Evolutionary conservation across 2,888 invertebrate species (phyloP).

Genomic region (Chesias legatella): DNA sequence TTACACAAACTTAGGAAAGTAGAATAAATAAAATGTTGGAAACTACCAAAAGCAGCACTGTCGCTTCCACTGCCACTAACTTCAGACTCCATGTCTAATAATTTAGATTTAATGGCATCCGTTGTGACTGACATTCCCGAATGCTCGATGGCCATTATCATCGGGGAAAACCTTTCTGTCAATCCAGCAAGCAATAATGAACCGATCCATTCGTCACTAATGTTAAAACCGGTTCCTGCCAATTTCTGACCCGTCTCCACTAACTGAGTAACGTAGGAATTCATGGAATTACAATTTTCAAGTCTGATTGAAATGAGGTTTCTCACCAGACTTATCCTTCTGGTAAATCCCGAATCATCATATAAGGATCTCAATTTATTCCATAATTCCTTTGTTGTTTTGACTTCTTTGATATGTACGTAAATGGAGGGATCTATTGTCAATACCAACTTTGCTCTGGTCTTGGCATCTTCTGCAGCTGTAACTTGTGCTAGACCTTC

Average conservation of each 20-base stretch:
- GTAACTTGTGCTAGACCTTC: too few relatives aligned
- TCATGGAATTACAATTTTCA: slow-evolving; percentile 23
- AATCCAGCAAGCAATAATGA: slow-evolving; percentile 21
- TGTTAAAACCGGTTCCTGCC: slow-evolving; percentile 4
- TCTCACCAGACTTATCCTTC: slow-evolving; percentile 23
- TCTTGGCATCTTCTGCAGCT: too few relatives aligned
- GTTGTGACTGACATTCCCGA: slow-evolving; percentile 12
- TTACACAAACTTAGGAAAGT: too few relatives aligned
- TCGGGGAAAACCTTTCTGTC: slow-evolving; percentile 16
- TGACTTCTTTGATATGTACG: slow-evolving; percentile 2
- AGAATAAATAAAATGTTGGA: too few relatives aligned
- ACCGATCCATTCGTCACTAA: slow-evolving; percentile 18
- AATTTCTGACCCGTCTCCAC: slow-evolving; percentile 7
- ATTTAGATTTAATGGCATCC: slow-evolving; percentile 21
- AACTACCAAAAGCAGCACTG: too few relatives aligned
- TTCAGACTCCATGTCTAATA: too few relatives aligned
- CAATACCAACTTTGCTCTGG: slow-evolving; percentile 1
- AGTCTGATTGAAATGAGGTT: slow-evolving; percentile 20
- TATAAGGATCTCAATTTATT: slow-evolving; percentile 1
- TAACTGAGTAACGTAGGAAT: slow-evolving; percentile 9
- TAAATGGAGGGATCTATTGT: slow-evolving; percentile 2
- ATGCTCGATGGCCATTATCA: slow-evolving; percentile 24
- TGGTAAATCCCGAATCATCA: slow-evolving; percentile 22
- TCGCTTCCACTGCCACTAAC: too few relatives aligned
- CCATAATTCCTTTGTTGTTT: slow-evolving; percentile 1